Evolutionary conservation across 1,140 invertebrate species (phyloP), one percentile per base, ranked within the genome.

Genomic region (Trinorchestia longiramus): DNA sequence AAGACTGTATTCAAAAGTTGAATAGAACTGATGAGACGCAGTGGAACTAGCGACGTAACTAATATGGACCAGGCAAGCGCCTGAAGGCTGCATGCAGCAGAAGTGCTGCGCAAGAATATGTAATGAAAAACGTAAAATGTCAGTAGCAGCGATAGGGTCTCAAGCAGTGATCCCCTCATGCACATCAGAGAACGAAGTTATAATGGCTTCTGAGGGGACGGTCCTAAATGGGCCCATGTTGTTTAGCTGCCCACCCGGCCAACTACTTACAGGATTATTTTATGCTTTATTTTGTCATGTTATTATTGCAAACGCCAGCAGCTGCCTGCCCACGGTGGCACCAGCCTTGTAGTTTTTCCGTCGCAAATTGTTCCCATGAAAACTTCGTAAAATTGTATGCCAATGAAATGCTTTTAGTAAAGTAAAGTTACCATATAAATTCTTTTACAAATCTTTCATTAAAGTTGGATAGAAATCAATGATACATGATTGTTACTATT

Each of bases 231-330:
- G 92, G 43, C 17, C 92, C 15, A 94, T 94, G 92, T 94, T 94
- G 92, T 94, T 94, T 94, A 94, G 92, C 44, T 45, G 92, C 44
- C 40, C 43, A 45, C 40, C 92, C 6, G 41, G 36, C 92, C 43
- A n/a, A 43, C 44, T 43, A 94, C 92, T 94, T 94, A 47, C 44
- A 47, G 92, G 92, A 94, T 94, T 94, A 94, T 94, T 94, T 94
- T 94, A 40, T 40, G 36, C 43, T 40, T 47, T 45, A 44, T 94
- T 94, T 94, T 94, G 92, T 47, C 92, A 42, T 90, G 92, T 47
- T 94, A 47, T 94, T 94, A 94, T 94, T 43, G 44, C 92, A 94
- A 94, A 94, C 44, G 44, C 4, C 92, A 94, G 36, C 44, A 8
- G 43, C 40, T 40, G 43, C 44, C 92, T 40, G 43, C 40, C 40